These are phyloP conservation scores for Paracyprichromis sp. DNA, from an alignment of 2,113 vertebrate species.

Conservation along the genomic window DNA sequence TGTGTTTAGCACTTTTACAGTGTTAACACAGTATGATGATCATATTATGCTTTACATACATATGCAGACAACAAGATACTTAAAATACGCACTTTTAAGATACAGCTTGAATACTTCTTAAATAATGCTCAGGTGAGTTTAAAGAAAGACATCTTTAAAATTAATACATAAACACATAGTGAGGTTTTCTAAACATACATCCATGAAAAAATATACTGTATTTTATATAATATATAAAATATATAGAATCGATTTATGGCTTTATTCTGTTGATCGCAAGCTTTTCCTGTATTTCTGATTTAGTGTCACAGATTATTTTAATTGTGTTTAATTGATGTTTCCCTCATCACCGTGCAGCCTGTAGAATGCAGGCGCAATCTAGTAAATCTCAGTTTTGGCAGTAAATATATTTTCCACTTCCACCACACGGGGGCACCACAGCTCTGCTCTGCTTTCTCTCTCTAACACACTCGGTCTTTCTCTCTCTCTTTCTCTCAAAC, in stretches of 20 bases:
- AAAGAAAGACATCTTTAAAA: not conserved
- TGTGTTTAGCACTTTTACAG: not conserved
- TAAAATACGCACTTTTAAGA: not conserved
- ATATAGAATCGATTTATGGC: not conserved
- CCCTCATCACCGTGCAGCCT: not conserved
- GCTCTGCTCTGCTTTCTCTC: slow-evolving; percentile 26
- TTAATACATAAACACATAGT: not conserved
- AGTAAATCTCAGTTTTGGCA: not conserved
- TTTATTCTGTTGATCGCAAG: not conserved
- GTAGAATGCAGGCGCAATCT: not conserved
- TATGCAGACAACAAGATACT: not conserved
- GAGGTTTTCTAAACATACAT: not conserved
- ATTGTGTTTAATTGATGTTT: not conserved
- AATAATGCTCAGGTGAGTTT: not conserved
- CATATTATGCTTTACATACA: not conserved
- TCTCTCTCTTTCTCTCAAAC: not conserved
- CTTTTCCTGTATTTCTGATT: not conserved
- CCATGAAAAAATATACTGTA: not conserved
- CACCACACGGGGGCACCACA: slow-evolving; percentile 68
- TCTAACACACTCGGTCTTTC: not conserved
- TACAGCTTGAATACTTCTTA: not conserved
- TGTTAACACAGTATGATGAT: not conserved
- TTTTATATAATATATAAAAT: not conserved
- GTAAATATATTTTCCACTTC: not conserved
- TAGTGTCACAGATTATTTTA: not conserved